Base-by-base conservation (phyloP, 2,113 vertebrate genomes). In the Thunnus thynnus region DNA sequence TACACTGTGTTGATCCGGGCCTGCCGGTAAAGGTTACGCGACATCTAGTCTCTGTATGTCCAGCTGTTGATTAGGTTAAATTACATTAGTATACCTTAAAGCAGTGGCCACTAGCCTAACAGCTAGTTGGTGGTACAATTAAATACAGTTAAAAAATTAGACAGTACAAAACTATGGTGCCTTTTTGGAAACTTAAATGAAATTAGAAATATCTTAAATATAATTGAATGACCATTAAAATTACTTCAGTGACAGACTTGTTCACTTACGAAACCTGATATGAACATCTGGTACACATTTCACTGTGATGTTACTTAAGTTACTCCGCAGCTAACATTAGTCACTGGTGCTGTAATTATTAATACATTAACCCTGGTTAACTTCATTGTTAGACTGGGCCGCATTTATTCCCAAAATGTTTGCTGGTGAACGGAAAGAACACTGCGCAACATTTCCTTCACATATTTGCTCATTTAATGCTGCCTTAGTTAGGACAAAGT, bases 201-300 rank as follows among this genome's bases (percentile, higher is more conserved):
- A 14, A 17, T 44, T 11, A 7, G 14, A 25, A n/a, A 20, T 17
- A 0, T 48, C 5, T 5, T 0, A 12, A 75, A 48, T 77, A 13
- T 11, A 65, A n/a, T 18, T 44, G 2, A 57, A 51, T 17, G 3
- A 6, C 5, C 11, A 2, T 51, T 18, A 48, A 30, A 18, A 27
- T 8, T 11, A 30, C 20, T 56, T 36, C 57, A 1, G 54, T 57
- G 50, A 51, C 17, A 47, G 22, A 17, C 1, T 54, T 47, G 20
- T 20, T 47, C 4, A 25, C 10, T 20, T 3, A 36, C 58, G 64
- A 73, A 82, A 71, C 47, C 11, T 10, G n/a, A 64, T 20, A 48
- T 11, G 14, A 83, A 85, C 86, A 90, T 89, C 86, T 90, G 84
- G 71, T 55, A 48, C 70, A 76, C 18, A 63, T 83, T 77, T 78